A percentile compares a stretch with the other conserved stretches of the same genome.
Evolutionary conservation across 92 coral and sea anemone species (phyloP).

Genomic region (Phenganax stokvisi): DNA sequence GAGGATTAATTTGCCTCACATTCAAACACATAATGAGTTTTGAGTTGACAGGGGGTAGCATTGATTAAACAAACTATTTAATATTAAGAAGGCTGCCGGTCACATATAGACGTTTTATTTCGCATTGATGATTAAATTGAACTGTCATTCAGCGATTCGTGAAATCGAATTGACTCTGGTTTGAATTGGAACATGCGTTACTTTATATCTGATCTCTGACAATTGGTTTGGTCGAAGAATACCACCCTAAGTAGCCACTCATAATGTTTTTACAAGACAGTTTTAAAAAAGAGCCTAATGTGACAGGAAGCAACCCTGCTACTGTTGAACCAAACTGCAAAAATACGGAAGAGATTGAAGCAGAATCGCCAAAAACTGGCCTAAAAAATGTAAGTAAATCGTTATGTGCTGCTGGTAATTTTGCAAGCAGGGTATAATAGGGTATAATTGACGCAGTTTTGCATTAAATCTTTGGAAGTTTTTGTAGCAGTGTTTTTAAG

Average conservation of each 20-base stretch:
- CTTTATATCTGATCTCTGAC: background rate
- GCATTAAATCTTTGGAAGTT: background rate
- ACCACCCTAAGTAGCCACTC: constrained; percentile 29
- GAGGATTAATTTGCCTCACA: constrained; percentile 38
- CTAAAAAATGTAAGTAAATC: background rate
- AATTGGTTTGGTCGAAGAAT: constrained; percentile 11
- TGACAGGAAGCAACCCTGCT: constrained; percentile 1
- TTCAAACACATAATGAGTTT: constrained; percentile 39
- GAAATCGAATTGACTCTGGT: background rate
- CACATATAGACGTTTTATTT: constrained; percentile 23
- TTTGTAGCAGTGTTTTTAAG: background rate
- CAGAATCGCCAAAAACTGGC: background rate
- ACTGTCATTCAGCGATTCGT: constrained; percentile 1
- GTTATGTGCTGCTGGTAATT: background rate
- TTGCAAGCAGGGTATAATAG: background rate
- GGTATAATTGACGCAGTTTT: constrained; percentile 1
- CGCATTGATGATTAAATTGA: constrained; percentile 33
- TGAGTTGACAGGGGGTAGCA: constrained; percentile 40
- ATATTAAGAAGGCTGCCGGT: constrained; percentile 33
- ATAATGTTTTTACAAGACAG: constrained; percentile 26
- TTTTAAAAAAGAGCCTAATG: background rate
- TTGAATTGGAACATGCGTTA: background rate
- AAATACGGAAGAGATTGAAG: background rate
- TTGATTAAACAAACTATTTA: constrained; percentile 42
- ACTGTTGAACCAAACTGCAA: constrained; percentile 9